A percentile compares a stretch with the other conserved stretches of the same genome.
These are phyloP conservation scores for Channa striata DNA, from an alignment of 2,797 vertebrate species.

Conservation along the genomic window DNA sequence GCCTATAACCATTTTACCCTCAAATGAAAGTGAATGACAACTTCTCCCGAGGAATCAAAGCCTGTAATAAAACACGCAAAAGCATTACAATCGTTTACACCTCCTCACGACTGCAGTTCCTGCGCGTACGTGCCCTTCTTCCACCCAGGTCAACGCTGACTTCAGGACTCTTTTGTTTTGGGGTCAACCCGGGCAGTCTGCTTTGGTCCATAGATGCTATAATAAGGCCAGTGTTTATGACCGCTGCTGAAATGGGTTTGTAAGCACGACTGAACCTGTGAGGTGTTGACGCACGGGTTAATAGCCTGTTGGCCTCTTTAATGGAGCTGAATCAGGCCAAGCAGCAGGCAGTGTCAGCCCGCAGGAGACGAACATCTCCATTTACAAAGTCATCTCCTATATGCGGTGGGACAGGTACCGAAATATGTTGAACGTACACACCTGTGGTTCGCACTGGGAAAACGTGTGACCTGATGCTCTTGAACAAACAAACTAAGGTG, in stretches of 20 bases:
- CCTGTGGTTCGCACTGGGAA: slow-evolving; percentile 9
- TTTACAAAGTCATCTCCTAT: slow-evolving; percentile 64
- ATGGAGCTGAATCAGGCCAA: slow-evolving; percentile 78
- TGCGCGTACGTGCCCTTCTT: slow-evolving; percentile 54
- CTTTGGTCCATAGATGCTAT: slow-evolving; percentile 67
- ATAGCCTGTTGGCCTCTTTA: slow-evolving; percentile 85
- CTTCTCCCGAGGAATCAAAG: slow-evolving; percentile 36
- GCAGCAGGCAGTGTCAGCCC: slow-evolving; percentile 58
- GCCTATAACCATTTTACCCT: slow-evolving; percentile 57
- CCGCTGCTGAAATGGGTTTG: slow-evolving; percentile 77
- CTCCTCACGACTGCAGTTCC: slow-evolving; percentile 48
- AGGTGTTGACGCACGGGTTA: slow-evolving; percentile 81
- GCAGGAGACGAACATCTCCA: slow-evolving; percentile 54
- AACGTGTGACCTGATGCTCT: slow-evolving; percentile 7
- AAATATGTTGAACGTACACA: slow-evolving; percentile 34
- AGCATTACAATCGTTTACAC: slow-evolving; percentile 58
- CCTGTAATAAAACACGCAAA: slow-evolving; percentile 45
- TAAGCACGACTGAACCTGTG: slow-evolving; percentile 74
- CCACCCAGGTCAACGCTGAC: slow-evolving; percentile 68
- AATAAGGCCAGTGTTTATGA: slow-evolving; percentile 80
- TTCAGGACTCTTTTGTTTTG: slow-evolving; percentile 67
- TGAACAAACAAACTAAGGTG: slow-evolving; percentile 18
- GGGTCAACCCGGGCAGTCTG: slow-evolving; percentile 40
- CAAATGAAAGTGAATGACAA: slow-evolving; percentile 50
- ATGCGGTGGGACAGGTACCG: slow-evolving; percentile 20